phyloP scores from a whole-genome alignment of 2,797 vertebrate genomes.

The Ctenosaura bakeri region DNA sequence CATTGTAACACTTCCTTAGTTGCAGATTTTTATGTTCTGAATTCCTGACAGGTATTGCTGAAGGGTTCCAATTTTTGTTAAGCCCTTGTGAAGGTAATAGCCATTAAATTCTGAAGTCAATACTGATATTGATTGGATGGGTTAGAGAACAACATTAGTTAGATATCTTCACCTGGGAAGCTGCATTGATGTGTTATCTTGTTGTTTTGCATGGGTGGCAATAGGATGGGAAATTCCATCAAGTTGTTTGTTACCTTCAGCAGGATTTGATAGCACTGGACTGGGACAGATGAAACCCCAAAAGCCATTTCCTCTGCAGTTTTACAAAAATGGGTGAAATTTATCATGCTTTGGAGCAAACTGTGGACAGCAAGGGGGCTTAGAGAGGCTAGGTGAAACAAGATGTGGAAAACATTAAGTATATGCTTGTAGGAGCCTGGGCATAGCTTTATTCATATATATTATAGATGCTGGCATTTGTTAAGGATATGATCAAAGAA shows the following conservation, averaged over 20 bases:
- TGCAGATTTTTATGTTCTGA: conserved; percentile 45
- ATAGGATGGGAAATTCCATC: not conserved
- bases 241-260: not conserved
- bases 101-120: conserved; percentile 14
- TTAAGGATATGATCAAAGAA: not conserved
- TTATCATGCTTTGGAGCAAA: not conserved
- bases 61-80: conserved; percentile 15
- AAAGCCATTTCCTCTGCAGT: not conserved
- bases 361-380: not conserved
- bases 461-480: not conserved
- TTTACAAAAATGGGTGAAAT: not conserved
- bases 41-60: conserved; percentile 28
- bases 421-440: not conserved
- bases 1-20: conserved; percentile 36
- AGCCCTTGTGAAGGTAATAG: conserved; percentile 47
- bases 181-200: not conserved
- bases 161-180: not conserved
- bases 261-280: not conserved
- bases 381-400: not conserved
- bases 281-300: not conserved
- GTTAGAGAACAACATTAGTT: not conserved
- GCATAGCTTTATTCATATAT: not conserved
- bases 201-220: not conserved
- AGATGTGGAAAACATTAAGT: not conserved
- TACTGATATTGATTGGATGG: not conserved